These are phyloP conservation scores for Prionailurus viverrinus DNA, from an alignment of 2,113 vertebrate species.

Conservation along the genomic window DNA sequence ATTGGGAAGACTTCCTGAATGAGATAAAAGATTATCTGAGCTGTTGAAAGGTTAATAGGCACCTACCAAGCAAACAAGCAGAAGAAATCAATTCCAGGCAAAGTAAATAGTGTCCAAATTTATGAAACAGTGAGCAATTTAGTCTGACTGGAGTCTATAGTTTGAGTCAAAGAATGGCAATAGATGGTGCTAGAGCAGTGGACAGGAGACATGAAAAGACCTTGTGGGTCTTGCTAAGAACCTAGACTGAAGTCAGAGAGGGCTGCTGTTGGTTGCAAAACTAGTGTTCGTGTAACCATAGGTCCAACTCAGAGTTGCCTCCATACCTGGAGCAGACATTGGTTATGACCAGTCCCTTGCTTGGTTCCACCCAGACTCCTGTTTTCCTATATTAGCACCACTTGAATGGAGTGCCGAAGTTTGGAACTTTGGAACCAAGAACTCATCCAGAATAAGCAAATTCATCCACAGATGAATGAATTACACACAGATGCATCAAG, in stretches of 20 bases:
- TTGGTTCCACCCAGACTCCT: neutral
- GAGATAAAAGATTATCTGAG: neutral
- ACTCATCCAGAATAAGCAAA: slow-evolving; percentile 1
- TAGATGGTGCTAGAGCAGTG: neutral
- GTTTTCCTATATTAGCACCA: neutral
- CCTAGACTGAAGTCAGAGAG: neutral
- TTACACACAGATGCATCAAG: neutral
- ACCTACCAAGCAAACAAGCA: neutral
- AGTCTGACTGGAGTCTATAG: neutral
- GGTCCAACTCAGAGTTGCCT: neutral
- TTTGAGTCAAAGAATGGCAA: neutral
- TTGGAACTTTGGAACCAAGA: neutral
- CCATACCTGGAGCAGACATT: neutral
- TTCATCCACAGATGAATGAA: neutral
- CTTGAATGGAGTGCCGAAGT: neutral
- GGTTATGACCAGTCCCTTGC: neutral
- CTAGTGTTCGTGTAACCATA: neutral
- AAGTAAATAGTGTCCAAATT: neutral
- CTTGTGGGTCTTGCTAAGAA: neutral
- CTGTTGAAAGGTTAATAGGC: neutral
- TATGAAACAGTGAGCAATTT: neutral
- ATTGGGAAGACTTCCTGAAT: neutral
- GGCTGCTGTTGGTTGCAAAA: neutral
- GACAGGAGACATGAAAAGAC: neutral
- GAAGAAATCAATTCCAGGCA: neutral